Base-by-base conservation (phyloP, 2,888 invertebrate species). In the Caenorhabditis sp. region DNA sequence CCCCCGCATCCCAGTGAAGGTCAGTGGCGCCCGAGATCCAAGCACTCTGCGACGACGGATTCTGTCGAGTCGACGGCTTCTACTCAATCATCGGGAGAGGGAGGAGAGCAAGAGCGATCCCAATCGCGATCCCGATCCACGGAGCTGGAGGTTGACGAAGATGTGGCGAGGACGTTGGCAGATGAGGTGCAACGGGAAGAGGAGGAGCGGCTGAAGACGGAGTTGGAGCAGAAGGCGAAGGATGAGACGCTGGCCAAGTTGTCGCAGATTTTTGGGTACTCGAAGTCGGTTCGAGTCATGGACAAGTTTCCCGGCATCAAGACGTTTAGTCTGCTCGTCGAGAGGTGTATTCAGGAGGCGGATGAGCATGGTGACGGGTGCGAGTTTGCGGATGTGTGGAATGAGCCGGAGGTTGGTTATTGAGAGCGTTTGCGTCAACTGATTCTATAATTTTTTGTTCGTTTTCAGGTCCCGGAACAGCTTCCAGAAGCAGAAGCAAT, bases 211-310 rank as follows among this genome's bases (percentile, higher is more conserved):
- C 18, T 51, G 32, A 58, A 67, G 18, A 22, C 22, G 44, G 72
- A 50, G 44, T 32, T 44, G 64, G 67, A 64, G 37, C 69, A 69
- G 50, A 53, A 55, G 53, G 64, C 58, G 51, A 69, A 47, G n/a
- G 82, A 82, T 37, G 82, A 82, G 40, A n/a, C 64, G n/a, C 26
- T 82, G 18, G 82, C 82, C 0, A 62, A 71, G 20, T 40, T 79
- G 35, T 82, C 82, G n/a, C 82, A 82, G 40, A 82, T 82, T 35
- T 82, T 82, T 65, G 82, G 82, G 3, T 82, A 82, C 20, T 35
- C 60, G 9, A 82, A 82, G 69, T 71, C 85, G 2, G 18, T 61
- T n/a, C 81, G 85, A 6, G 81, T 85, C 5, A 79, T 81, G 56
- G 22, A 28, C 18, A 83, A 83, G 47, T 79, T 65, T 22, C 68